Conservation (phyloP, 2,888 invertebrate genomes). For the Actias luna region DNA sequence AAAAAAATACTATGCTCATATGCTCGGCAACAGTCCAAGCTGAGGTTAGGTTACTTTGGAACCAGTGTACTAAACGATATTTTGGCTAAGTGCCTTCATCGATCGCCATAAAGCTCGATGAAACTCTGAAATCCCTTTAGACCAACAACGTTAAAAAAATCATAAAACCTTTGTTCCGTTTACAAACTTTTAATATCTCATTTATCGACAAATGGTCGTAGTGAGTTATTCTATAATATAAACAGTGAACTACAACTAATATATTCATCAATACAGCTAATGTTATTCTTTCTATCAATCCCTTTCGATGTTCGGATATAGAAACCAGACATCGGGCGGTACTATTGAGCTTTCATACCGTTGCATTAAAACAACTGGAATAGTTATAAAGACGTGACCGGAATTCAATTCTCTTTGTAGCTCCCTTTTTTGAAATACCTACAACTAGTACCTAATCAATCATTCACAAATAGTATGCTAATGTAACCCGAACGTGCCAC, state of each 20-base stretch:
- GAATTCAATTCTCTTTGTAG: neutral
- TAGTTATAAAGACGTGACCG: constrained; percentile 6
- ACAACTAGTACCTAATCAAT: neutral
- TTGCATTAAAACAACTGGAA: constrained; percentile 41
- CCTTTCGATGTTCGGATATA: constrained; percentile 57
- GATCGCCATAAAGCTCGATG: no score
- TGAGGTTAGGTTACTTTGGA: no score
- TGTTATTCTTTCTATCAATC: constrained; percentile 55
- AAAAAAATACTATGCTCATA: no score
- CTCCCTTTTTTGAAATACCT: constrained; percentile 1
- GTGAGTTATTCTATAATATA: neutral
- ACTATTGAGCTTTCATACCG: constrained; percentile 40
- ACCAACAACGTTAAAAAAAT: no score
- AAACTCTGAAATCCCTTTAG: no score
- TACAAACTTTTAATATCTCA: no score
- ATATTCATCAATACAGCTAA: constrained; percentile 25
- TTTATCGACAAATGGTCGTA: no score
- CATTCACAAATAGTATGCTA: neutral
- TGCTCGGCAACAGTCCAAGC: no score
- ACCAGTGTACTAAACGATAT: no score
- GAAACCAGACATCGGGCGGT: constrained; percentile 58
- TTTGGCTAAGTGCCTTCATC: no score
- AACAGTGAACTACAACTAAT: neutral
- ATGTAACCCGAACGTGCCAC: neutral
- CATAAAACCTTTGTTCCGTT: no score